phyloP scores from a whole-genome alignment of 2,113 vertebrate species.

The Agelaius phoeniceus region DNA sequence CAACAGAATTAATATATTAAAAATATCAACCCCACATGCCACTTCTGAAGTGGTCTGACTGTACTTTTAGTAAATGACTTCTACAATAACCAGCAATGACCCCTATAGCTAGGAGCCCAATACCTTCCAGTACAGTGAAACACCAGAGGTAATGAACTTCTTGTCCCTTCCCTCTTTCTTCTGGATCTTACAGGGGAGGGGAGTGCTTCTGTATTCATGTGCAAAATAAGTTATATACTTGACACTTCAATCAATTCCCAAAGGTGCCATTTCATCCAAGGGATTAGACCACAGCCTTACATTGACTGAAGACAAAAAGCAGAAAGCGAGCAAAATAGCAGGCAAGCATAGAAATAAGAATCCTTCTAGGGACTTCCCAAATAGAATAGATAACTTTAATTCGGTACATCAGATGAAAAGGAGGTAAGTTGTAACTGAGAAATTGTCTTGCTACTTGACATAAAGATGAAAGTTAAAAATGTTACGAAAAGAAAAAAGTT shows the following conservation, averaged over 20 bases:
- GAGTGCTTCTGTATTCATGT: background rate
- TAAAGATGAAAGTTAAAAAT: background rate
- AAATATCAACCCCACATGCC: background rate
- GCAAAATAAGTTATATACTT: background rate
- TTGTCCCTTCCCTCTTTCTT: background rate
- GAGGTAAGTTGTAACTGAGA: background rate
- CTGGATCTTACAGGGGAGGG: background rate
- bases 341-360: background rate
- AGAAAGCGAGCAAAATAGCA: background rate
- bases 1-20: background rate
- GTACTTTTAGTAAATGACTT: slow-evolving; percentile 13
- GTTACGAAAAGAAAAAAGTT: background rate
- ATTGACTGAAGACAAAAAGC: background rate
- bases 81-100: background rate
- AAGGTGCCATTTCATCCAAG: background rate
- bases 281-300: background rate
- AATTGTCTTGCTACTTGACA: background rate
- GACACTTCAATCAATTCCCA: background rate
- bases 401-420: background rate
- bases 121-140: background rate
- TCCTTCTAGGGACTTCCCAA: background rate
- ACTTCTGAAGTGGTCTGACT: background rate
- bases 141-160: background rate
- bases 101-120: background rate
- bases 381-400: background rate